Evolutionary conservation across 2,797 vertebrate genomes (phyloP), one percentile per base, ranked within the genome.

Genomic region (Gastrophryne carolinensis): DNA sequence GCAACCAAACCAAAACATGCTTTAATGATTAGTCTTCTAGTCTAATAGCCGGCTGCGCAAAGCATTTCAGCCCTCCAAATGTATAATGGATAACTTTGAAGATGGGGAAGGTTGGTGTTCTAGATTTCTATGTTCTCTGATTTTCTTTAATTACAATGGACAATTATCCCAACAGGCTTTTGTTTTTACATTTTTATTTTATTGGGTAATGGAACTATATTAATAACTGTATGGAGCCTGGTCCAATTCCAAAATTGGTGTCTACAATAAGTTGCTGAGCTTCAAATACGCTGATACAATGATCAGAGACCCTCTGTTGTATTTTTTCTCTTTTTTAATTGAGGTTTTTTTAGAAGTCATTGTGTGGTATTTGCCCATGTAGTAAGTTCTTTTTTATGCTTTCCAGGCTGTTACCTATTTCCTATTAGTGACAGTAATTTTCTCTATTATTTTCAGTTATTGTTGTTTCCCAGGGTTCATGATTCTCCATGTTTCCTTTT

Each of bases 21-120:
- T 88, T 77, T 89, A 89, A 91, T 90, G 87, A 89, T 82, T 71
- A 72, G 29, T 41, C 63, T 77, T 65, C 84, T 81, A 79, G 81
- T 83, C 81, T 80, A 79, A 64, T 35, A 82, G 76, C 83, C 83
- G 84, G 37, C 29, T 81, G 83, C 84, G 74, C 0, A 0, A 32
- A 79, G 79, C 74, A 66, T 85, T 84, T 81, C 81, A 85, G 81
- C 62, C 79, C 73, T 83, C 83, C 64, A 84, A 81, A 17, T 74
- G 47, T 78, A 68, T 75, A 84, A 87, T 80, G 47, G 12, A 49
- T 80, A 83, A 69, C 80, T 87, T 85, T 88, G 80, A 88, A 82
- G 84, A 78, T 21, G 79, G 80, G 79, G 81, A 1, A 4, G 65
- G 34, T 57, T 30, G 65, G 75, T 79, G 72, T 58, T 83, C 58